These are phyloP conservation scores for Vombatus ursinus DNA, from an alignment of 2,113 vertebrate genomes.

Conservation along the genomic window DNA sequence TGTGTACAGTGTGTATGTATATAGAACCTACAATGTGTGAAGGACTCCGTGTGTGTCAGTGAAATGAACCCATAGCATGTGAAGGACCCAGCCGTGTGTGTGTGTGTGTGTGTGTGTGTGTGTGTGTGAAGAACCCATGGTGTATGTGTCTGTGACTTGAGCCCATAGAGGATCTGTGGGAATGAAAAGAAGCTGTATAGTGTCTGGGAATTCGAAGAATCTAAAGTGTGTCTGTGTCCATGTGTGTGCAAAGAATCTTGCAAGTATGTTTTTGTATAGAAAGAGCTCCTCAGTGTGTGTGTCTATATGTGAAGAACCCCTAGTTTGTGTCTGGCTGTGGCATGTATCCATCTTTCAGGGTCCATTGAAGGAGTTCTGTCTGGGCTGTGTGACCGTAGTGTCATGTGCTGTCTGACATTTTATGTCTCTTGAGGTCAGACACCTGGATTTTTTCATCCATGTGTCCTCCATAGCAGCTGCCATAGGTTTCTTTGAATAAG, in stretches of 20 bases:
- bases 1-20: not conserved
- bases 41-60: not conserved
- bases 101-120: not conserved
- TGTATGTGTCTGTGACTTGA: not conserved
- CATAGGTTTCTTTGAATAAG: not conserved
- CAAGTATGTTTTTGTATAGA: not conserved
- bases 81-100: not conserved
- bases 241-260: not conserved
- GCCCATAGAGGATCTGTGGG: not conserved
- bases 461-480: not conserved
- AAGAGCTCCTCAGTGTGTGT: not conserved
- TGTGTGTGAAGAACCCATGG: not conserved
- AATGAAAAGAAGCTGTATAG: not conserved
- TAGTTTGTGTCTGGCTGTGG: not conserved
- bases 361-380: not conserved
- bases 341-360: not conserved
- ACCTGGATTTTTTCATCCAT: not conserved
- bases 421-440: not conserved
- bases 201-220: not conserved
- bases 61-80: not conserved
- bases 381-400: not conserved
- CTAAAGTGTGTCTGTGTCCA: not conserved
- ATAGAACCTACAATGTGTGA: not conserved
- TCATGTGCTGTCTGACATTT: not conserved
- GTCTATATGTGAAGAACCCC: not conserved